Percentiles rank a stretch among this genome's conserved stretches.
These are phyloP conservation scores for Sycophila sp. DNA, from an alignment of 1,140 invertebrate genomes.

Conservation along the genomic window DNA sequence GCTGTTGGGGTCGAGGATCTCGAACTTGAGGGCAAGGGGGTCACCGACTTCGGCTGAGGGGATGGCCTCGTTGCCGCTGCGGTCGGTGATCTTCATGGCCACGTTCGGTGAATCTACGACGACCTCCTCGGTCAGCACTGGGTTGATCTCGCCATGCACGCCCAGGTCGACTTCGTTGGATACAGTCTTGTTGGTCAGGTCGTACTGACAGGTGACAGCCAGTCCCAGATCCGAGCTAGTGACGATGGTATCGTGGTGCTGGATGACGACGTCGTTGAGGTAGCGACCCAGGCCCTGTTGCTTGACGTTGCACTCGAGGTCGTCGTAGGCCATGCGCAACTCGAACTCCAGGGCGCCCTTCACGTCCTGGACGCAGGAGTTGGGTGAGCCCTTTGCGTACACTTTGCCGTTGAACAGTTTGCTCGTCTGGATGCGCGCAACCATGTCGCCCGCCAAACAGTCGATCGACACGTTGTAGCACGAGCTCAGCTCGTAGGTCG, in stretches of 20 bases:
- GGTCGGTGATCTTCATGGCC: slow-evolving; percentile 92
- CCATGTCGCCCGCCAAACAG: slow-evolving; percentile 91
- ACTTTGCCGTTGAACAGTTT: slow-evolving; percentile 94
- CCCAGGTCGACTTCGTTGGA: slow-evolving; percentile 90
- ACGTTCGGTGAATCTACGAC: slow-evolving; percentile 93
- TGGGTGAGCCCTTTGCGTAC: slow-evolving; percentile 91
- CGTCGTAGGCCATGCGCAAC: slow-evolving; percentile 89
- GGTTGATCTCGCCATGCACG: slow-evolving; percentile 85
- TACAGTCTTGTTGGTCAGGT: slow-evolving; percentile 92
- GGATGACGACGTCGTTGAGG: slow-evolving; percentile 89
- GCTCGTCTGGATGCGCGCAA: slow-evolving; percentile 89
- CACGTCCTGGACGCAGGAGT: slow-evolving; percentile 89
- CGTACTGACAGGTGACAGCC: slow-evolving; percentile 92
- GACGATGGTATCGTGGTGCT: slow-evolving; percentile 95
- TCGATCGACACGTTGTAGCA: slow-evolving; percentile 96
- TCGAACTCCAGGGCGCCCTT: slow-evolving; percentile 87
- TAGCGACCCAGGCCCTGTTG: slow-evolving; percentile 87
- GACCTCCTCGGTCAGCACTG: slow-evolving; percentile 82
- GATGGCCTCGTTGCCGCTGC: slow-evolving; percentile 81
- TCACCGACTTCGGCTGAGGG: slow-evolving; percentile 89
- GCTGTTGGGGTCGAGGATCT: slow-evolving; percentile 89
- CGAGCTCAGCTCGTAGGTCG: slow-evolving; percentile 91
- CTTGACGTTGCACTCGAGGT: slow-evolving; percentile 89
- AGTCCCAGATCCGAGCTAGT: slow-evolving; percentile 92
- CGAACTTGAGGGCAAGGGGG: slow-evolving; percentile 88